Evolutionary conservation across 1,140 invertebrate species (phyloP).

Genomic region (Phthorimaea operculella): DNA sequence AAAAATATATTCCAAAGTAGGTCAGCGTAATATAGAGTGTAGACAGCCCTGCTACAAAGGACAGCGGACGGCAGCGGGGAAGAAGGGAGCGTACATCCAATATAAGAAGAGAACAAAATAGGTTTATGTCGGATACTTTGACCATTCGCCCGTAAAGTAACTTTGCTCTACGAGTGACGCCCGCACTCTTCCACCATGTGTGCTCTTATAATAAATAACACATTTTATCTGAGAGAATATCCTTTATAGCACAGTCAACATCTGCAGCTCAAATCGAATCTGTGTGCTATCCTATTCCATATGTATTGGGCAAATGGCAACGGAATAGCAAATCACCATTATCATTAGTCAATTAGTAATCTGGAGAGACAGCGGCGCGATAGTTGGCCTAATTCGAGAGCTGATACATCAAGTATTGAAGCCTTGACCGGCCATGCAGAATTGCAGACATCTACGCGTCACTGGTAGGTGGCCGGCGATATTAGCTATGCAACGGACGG

Average conservation of each 20-base stretch:
- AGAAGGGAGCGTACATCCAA: constrained; percentile 64
- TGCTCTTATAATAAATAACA: not conserved
- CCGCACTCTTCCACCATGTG: constrained; percentile 33
- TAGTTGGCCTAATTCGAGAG: constrained; percentile 41
- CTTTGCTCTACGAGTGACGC: constrained; percentile 54
- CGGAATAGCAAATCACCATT: constrained; percentile 8
- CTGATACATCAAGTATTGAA: constrained; percentile 51
- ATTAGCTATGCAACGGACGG: constrained; percentile 30
- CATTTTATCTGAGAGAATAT: not conserved
- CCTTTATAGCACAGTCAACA: no score
- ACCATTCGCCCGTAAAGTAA: constrained; percentile 65
- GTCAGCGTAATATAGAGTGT: not conserved
- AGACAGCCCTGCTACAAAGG: constrained; percentile 44
- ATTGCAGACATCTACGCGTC: not conserved
- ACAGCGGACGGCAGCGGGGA: constrained; percentile 53
- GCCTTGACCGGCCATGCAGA: not conserved
- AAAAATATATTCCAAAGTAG: not conserved
- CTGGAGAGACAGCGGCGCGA: constrained; percentile 15
- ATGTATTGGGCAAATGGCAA: not conserved
- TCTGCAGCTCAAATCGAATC: no score
- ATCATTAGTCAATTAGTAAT: constrained; percentile 22
- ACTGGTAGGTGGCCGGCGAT: constrained; percentile 18
- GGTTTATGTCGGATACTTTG: constrained; percentile 67
- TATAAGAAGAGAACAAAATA: constrained; percentile 68
- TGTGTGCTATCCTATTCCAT: no score